Conservation (phyloP, 2,113 vertebrate genomes). For the Eclectus roratus region DNA sequence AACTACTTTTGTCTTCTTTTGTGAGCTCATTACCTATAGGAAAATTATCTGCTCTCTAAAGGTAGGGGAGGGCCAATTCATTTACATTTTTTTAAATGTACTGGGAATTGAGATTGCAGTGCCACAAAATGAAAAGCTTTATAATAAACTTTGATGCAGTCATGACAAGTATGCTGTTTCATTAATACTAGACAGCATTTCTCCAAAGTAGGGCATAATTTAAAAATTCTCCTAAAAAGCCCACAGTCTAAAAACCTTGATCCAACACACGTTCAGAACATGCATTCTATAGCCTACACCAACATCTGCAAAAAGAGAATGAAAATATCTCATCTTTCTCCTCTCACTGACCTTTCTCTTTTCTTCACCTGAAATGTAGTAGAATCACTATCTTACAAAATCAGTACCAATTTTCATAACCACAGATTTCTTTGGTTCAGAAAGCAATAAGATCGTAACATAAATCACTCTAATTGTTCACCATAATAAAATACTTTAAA, state of each 20-base stretch:
- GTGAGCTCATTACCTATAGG: neutral
- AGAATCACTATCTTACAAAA: neutral
- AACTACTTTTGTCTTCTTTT: neutral
- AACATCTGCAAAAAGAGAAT: neutral
- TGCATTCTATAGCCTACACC: neutral
- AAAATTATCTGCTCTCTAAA: neutral
- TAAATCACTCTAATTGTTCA: neutral
- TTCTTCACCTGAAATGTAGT: neutral
- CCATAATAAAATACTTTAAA: neutral
- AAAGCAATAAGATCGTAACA: neutral
- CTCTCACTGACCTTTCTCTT: neutral
- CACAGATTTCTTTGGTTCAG: neutral
- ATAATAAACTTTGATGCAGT: neutral
- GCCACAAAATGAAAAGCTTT: neutral
- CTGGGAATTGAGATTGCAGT: neutral
- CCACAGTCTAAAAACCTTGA: neutral
- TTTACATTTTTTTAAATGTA: neutral
- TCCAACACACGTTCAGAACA: neutral
- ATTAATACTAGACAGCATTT: neutral
- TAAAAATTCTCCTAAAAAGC: neutral
- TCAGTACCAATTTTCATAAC: neutral
- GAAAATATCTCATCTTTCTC: neutral
- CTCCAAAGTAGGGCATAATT: neutral
- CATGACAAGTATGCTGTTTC: neutral
- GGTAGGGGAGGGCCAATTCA: neutral